A percentile compares a stretch with the other conserved stretches of the same genome.
phyloP scores from a whole-genome alignment of 2,888 invertebrate genomes.

The Phalangium opilio region DNA sequence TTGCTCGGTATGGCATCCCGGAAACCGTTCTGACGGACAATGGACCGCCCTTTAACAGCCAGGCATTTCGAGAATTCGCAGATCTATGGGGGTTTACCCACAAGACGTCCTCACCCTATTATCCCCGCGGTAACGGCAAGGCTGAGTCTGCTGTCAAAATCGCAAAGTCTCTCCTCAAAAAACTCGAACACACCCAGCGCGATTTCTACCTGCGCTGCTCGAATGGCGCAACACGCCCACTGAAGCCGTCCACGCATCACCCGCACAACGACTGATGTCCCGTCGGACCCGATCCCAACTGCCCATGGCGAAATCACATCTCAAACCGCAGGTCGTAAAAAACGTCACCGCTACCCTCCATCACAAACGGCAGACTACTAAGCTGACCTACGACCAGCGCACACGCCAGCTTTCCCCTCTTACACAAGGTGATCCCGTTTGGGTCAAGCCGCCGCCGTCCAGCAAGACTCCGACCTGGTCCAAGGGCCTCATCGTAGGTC shows the following conservation, averaged over 20 bases:
- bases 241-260: neutral
- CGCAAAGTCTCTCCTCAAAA: neutral
- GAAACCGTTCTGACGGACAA: neutral
- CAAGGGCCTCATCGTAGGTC: too few relatives aligned
- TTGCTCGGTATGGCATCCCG: slow-evolving; percentile 5
- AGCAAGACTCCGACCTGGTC: too few relatives aligned
- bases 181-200: slow-evolving; percentile 2
- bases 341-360: neutral
- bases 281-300: neutral
- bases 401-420: too few relatives aligned
- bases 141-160: neutral
- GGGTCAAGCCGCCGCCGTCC: too few relatives aligned
- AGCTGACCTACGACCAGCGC: too few relatives aligned
- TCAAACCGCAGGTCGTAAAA: neutral
- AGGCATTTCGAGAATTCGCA: neutral
- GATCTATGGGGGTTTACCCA: neutral
- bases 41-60: slow-evolving; percentile 4
- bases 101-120: neutral
- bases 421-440: too few relatives aligned
- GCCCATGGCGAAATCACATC: neutral
- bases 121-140: slow-evolving; percentile 3
- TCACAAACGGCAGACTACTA: neutral
- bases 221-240: neutral
- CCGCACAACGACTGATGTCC: slow-evolving; percentile 1
- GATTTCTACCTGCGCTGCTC: slow-evolving; percentile 4